These are phyloP conservation scores for Allolobophora icterica DNA, from an alignment of 2,888 invertebrate species.

Conservation along the genomic window DNA sequence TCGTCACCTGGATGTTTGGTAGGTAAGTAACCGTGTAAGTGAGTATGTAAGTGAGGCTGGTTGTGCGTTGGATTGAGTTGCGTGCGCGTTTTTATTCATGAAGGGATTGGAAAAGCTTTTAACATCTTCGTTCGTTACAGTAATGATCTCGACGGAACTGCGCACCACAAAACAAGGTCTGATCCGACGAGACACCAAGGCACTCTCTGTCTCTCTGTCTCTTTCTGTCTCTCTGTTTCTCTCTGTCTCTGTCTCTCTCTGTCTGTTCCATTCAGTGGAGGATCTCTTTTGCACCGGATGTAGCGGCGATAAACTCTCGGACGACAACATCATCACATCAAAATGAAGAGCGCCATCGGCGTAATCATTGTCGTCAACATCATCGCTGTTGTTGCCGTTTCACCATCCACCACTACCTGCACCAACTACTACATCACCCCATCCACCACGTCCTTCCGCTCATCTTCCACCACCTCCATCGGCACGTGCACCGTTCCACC, in stretches of 20 bases:
- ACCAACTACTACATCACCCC: too few species aligned
- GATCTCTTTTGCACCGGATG: background rate
- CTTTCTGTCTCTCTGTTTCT: background rate
- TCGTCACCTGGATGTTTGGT: background rate
- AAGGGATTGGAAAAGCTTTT: constrained; percentile 5
- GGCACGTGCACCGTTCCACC: too few species aligned
- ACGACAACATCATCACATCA: background rate
- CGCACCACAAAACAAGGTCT: background rate
- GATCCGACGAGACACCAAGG: background rate
- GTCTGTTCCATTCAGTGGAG: too few species aligned
- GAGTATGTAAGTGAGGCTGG: background rate
- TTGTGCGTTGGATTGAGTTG: constrained; percentile 19
- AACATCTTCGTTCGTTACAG: background rate
- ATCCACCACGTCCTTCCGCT: too few species aligned
- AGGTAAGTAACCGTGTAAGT: background rate
- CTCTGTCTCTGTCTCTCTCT: background rate
- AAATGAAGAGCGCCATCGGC: constrained; percentile 19
- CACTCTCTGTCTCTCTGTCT: background rate
- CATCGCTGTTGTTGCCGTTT: background rate
- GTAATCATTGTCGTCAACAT: background rate
- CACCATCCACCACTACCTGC: background rate
- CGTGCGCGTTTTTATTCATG: constrained; percentile 22
- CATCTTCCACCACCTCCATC: too few species aligned
- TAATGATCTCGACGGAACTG: background rate
- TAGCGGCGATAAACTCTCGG: background rate